Evolutionary conservation across 2,797 vertebrate species (phyloP).

Genomic region (Cyprinodon diabolis): DNA sequence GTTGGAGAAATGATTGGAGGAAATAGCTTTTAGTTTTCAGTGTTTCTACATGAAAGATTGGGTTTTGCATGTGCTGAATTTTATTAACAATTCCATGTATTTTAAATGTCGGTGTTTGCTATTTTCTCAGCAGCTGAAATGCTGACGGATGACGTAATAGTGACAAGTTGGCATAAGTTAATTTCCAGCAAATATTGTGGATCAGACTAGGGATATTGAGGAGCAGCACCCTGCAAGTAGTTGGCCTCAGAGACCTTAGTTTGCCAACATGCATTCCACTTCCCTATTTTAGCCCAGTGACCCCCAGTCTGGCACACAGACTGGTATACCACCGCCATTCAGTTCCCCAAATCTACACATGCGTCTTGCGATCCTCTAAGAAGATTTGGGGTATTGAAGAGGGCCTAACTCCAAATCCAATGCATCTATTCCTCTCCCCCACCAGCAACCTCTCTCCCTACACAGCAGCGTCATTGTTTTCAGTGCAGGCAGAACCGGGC

Average conservation of each 20-base stretch:
- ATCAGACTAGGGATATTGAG: constrained; percentile 47
- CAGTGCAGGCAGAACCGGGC: constrained; percentile 63
- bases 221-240: constrained; percentile 63
- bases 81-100: not conserved
- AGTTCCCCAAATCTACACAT: constrained; percentile 42
- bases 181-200: constrained; percentile 61
- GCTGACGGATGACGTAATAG: constrained; percentile 45
- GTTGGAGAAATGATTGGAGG: too few species aligned
- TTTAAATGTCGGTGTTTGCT: not conserved
- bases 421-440: constrained; percentile 58
- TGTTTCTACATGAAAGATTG: constrained; percentile 39
- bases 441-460: constrained; percentile 54
- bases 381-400: constrained; percentile 63
- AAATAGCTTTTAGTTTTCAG: not conserved
- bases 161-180: constrained; percentile 56
- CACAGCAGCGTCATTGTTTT: constrained; percentile 82
- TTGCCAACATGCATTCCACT: constrained; percentile 45
- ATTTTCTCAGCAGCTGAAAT: constrained; percentile 12
- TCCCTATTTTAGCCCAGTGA: constrained; percentile 53
- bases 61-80: constrained; percentile 10
- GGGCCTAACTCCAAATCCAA: constrained; percentile 62
- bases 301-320: constrained; percentile 49
- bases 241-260: constrained; percentile 50
- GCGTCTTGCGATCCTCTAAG: constrained; percentile 52
- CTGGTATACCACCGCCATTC: constrained; percentile 30